phyloP scores from a whole-genome alignment of 2,888 invertebrate species.

The Drosophila borealis region DNA sequence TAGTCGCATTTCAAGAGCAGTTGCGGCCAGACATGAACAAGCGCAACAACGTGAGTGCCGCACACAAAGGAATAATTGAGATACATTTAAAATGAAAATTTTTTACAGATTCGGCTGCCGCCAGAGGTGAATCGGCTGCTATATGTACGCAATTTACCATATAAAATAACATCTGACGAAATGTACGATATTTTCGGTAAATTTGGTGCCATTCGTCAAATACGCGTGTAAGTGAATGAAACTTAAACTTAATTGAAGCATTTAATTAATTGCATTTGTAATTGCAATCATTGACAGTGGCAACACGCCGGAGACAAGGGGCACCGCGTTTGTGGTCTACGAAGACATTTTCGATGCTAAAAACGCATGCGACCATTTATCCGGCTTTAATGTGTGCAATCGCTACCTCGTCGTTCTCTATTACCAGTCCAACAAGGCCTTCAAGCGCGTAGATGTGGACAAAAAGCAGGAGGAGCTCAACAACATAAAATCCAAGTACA shows the following conservation, averaged over 20 bases:
- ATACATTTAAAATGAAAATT: slow-evolving; percentile 32
- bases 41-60: slow-evolving; percentile 82
- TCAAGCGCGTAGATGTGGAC: slow-evolving; percentile 97
- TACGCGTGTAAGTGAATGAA: slow-evolving; percentile 93
- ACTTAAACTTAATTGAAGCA: not conserved
- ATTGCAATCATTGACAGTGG: slow-evolving; percentile 88
- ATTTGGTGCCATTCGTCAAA: slow-evolving; percentile 99
- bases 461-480: slow-evolving; percentile 98
- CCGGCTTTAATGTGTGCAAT: slow-evolving; percentile 99
- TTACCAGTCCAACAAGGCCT: slow-evolving; percentile 98
- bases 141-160: slow-evolving; percentile 98
- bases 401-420: slow-evolving; percentile 99
- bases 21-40: slow-evolving; percentile 79
- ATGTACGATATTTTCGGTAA: slow-evolving; percentile 99
- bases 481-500: slow-evolving; percentile 97
- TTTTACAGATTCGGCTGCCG: slow-evolving; percentile 94
- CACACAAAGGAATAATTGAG: slow-evolving; percentile 24
- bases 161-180: slow-evolving; percentile 99
- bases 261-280: slow-evolving; percentile 18
- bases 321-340: slow-evolving; percentile 99
- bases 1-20: slow-evolving; percentile 63
- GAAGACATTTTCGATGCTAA: slow-evolving; percentile 99
- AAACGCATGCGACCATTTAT: slow-evolving; percentile 99
- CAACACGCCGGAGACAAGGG: slow-evolving; percentile 98
- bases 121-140: slow-evolving; percentile 99